Evolutionary conservation across 2,888 invertebrate species (phyloP).

Genomic region (Epinotia brunnichana): DNA sequence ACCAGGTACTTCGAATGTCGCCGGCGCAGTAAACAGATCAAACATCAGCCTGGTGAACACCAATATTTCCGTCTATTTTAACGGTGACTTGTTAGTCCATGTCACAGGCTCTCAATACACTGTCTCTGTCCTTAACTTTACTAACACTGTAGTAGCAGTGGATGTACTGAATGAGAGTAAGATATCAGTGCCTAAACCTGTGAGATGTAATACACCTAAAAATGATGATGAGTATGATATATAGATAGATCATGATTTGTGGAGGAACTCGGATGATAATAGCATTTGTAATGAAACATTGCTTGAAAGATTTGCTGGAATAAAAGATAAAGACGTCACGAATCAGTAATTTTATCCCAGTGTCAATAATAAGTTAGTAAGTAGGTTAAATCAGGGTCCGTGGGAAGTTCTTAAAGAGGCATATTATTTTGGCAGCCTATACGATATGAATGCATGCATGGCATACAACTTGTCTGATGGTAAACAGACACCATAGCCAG

Average conservation of each 20-base stretch:
- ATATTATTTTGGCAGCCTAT: no score
- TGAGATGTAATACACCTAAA: constrained; percentile 1
- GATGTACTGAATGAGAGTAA: constrained; percentile 3
- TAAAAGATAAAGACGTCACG: background rate
- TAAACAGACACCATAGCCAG: no score
- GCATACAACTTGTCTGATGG: no score
- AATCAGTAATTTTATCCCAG: background rate
- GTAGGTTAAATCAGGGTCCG: background rate
- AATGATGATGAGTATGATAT: constrained; percentile 52
- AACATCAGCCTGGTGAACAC: constrained; percentile 48
- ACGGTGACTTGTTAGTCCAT: constrained; percentile 58
- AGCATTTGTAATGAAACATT: background rate
- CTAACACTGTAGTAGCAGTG: background rate
- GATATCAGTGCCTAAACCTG: background rate
- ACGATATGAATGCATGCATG: no score
- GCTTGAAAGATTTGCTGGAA: background rate
- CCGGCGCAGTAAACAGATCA: constrained; percentile 42
- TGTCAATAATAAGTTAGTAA: background rate
- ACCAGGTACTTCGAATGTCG: constrained; percentile 56
- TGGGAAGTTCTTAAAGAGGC: no score
- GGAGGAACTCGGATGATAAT: constrained; percentile 51
- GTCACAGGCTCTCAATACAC: constrained; percentile 50
- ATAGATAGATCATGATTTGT: constrained; percentile 56
- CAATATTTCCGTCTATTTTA: constrained; percentile 63
- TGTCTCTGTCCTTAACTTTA: background rate